A percentile compares a stretch with the other conserved stretches of the same genome.
Evolutionary conservation across 2,797 vertebrate genomes (phyloP).

Genomic region (Acanthurus tractus): DNA sequence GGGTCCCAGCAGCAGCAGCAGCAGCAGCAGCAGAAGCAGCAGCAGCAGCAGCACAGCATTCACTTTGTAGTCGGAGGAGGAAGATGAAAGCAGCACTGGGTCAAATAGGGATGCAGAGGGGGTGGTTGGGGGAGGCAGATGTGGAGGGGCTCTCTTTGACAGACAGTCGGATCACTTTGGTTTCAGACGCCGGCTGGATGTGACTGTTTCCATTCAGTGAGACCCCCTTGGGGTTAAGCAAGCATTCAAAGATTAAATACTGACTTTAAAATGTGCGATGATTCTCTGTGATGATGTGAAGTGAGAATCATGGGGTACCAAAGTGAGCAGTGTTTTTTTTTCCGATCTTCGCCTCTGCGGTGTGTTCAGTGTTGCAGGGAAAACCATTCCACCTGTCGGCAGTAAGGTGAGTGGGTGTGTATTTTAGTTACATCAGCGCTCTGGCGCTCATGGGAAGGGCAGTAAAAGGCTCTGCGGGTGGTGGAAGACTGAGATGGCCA

Average conservation of each 20-base stretch:
- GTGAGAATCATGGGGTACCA: conserved; percentile 52
- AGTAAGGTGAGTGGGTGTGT: conserved; percentile 47
- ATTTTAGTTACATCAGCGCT: conserved; percentile 52
- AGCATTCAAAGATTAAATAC: conserved; percentile 72
- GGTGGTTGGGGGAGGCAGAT: conserved; percentile 29
- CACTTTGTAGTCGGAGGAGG: conserved; percentile 75
- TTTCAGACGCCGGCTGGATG: conserved; percentile 48
- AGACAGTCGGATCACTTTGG: conserved; percentile 61
- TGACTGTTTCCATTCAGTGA: conserved; percentile 47
- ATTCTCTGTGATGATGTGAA: conserved; percentile 65
- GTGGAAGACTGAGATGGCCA: conserved; percentile 47
- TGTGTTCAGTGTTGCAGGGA: conserved; percentile 38
- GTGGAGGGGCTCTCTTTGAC: conserved; percentile 53
- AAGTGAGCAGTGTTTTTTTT: conserved; percentile 40
- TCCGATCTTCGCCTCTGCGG: conserved; percentile 6
- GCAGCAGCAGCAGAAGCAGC: conserved; percentile 65
- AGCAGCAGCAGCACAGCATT: conserved; percentile 68
- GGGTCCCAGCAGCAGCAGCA: conserved; percentile 49
- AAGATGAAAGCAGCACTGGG: conserved; percentile 73
- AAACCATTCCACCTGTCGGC: conserved; percentile 49
- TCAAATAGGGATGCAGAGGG: conserved; percentile 55
- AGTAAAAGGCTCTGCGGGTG: conserved; percentile 60
- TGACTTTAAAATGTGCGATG: conserved; percentile 61
- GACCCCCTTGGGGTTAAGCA: conserved; percentile 49
- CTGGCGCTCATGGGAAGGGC: conserved; percentile 38